phyloP scores from a whole-genome alignment of 2,113 vertebrate species.

The Bujurquina vittata region DNA sequence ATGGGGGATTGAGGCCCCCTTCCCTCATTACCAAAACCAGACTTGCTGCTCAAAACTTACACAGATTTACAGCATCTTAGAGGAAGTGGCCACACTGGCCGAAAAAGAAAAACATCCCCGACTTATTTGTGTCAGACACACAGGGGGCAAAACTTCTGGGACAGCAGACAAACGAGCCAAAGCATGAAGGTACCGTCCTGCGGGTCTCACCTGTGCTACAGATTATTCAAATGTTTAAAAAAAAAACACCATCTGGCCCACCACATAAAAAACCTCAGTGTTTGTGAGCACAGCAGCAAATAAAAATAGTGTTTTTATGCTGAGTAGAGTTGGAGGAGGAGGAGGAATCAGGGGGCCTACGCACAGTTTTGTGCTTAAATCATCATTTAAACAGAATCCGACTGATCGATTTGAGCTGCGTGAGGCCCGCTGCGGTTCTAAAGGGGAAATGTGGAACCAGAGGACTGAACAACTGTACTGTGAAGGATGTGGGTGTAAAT shows the following conservation, averaged over 20 bases:
- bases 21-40: background rate
- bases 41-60: background rate
- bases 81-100: background rate
- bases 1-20: background rate
- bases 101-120: background rate
- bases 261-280: background rate
- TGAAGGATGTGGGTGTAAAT: background rate
- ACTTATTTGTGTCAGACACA: background rate
- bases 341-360: background rate
- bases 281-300: background rate
- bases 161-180: background rate
- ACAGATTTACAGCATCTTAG: background rate
- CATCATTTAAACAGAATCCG: background rate
- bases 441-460: background rate
- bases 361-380: background rate
- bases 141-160: background rate
- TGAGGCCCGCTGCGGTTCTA: background rate
- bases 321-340: background rate
- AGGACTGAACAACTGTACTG: background rate
- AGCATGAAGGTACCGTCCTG: conserved; percentile 1
- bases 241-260: conserved; percentile 46
- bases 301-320: conserved; percentile 25
- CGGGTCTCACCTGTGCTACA: background rate
- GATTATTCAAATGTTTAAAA: conserved; percentile 23
- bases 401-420: background rate